These are phyloP conservation scores for Drosophila merina DNA, from an alignment of 2,888 invertebrate genomes.

Conservation along the genomic window DNA sequence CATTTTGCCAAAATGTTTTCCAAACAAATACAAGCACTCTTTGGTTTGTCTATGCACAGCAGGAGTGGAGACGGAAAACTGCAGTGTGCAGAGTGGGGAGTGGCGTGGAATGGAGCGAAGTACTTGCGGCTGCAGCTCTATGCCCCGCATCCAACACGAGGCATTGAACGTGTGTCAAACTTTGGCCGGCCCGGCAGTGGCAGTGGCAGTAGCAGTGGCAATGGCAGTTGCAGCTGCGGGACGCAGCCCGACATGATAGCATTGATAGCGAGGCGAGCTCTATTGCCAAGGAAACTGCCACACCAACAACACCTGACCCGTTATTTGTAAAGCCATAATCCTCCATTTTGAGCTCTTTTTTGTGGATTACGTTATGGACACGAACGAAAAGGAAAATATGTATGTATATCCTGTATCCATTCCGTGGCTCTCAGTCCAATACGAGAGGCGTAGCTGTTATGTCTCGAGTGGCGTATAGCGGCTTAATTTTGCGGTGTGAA, in stretches of 20 bases:
- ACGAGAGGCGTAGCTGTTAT: not conserved
- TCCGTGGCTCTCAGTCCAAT: not conserved
- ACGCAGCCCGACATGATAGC: conserved; percentile 19
- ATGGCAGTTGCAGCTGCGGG: conserved; percentile 3
- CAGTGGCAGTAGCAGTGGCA: not conserved
- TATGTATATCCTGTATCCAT: not conserved
- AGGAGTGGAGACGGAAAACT: no score
- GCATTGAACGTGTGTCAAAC: conserved; percentile 27
- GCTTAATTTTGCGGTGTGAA: not conserved
- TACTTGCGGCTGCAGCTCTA: conserved; percentile 8
- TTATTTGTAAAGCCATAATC: not conserved
- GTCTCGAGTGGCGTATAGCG: not conserved
- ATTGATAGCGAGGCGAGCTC: conserved; percentile 9
- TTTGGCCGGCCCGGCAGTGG: conserved; percentile 14
- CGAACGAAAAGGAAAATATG: not conserved
- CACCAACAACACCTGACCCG: not conserved
- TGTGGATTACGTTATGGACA: not conserved
- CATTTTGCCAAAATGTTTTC: conserved; percentile 69
- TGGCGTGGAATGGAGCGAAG: conserved; percentile 1
- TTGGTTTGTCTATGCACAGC: not conserved
- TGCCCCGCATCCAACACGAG: conserved; percentile 14
- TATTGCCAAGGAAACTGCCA: conserved; percentile 3
- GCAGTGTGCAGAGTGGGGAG: not conserved
- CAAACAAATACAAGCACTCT: conserved; percentile 32
- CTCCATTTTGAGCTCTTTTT: not conserved